A percentile compares a stretch with the other conserved stretches of the same genome.
phyloP scores from a whole-genome alignment of 2,888 invertebrate species.

The Drosophila prostipennis region DNA sequence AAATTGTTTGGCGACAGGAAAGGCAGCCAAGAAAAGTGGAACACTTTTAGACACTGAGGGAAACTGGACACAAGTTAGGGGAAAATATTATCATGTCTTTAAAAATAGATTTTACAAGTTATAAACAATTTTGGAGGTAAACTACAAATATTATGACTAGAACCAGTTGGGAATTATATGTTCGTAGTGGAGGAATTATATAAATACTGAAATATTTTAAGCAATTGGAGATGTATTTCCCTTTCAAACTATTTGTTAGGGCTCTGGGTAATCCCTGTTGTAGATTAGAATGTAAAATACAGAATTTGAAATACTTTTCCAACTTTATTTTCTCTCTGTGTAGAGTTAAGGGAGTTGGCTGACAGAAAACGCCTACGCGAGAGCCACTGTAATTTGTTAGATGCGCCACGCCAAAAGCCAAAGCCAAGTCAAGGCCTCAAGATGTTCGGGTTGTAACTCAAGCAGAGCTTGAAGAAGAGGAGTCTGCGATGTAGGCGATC shows the following conservation, averaged over 20 bases:
- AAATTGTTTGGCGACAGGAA: constrained; percentile 43
- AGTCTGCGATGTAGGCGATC: constrained; percentile 31
- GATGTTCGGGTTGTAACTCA: constrained; percentile 31
- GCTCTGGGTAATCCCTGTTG: no score
- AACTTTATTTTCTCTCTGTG: not conserved
- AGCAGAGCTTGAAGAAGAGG: constrained; percentile 16
- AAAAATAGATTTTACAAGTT: no score
- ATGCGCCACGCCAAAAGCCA: constrained; percentile 41
- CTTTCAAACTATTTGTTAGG: no score
- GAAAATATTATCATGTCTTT: no score
- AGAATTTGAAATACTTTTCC: no score
- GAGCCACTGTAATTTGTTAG: constrained; percentile 55
- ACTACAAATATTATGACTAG: not conserved
- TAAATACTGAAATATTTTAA: not conserved
- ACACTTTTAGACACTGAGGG: constrained; percentile 12
- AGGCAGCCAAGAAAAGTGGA: constrained; percentile 28
- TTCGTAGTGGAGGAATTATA: no score
- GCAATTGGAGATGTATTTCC: no score
- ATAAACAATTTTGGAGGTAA: no score
- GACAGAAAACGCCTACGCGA: constrained; percentile 19
- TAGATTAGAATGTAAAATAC: no score
- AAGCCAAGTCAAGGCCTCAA: constrained; percentile 41
- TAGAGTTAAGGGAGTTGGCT: constrained; percentile 15
- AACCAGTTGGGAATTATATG: not conserved
- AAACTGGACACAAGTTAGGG: not conserved